Percentiles rank a stretch among this genome's conserved stretches.
phyloP scores from a whole-genome alignment of 1,140 invertebrate genomes.

The Psilanteris sp. region DNA sequence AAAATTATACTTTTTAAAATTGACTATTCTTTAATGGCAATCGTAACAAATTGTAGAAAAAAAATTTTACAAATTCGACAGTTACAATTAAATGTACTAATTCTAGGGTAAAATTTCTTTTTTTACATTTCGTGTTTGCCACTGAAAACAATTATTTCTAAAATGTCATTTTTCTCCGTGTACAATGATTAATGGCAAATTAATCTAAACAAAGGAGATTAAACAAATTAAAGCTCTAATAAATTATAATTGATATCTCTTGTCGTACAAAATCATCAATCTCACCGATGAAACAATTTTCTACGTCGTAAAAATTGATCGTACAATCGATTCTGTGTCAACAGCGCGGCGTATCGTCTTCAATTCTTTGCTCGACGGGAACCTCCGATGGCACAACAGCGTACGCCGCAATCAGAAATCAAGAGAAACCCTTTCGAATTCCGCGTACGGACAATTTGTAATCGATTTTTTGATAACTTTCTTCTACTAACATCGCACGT shows the following conservation, averaged over 20 bases:
- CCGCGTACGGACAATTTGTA: conserved; percentile 66
- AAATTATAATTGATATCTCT: conserved; percentile 23
- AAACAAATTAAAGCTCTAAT: not conserved
- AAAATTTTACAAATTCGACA: too few relatives aligned
- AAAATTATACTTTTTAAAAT: too few relatives aligned
- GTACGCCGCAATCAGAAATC: conserved; percentile 23
- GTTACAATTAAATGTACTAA: too few relatives aligned
- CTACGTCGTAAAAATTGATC: conserved; percentile 45
- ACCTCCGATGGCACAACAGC: conserved; percentile 40
- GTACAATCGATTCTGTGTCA: conserved; percentile 37
- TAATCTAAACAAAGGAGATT: not conserved
- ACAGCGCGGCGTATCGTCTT: conserved; percentile 31
- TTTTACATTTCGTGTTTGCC: too few relatives aligned
- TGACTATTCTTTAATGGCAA: too few relatives aligned
- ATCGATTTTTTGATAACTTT: conserved; percentile 72
- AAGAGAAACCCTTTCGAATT: conserved; percentile 57
- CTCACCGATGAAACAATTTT: conserved; percentile 44
- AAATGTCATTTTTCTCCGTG: too few relatives aligned
- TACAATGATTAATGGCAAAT: conserved; percentile 6
- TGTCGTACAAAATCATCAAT: conserved; percentile 30
- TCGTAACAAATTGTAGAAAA: too few relatives aligned
- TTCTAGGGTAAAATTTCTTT: too few relatives aligned
- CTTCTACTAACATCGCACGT: conserved; percentile 68
- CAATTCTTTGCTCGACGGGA: conserved; percentile 40
- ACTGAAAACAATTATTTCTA: too few relatives aligned